Conservation (phyloP, 2,888 invertebrate species). For the Tuta absoluta region DNA sequence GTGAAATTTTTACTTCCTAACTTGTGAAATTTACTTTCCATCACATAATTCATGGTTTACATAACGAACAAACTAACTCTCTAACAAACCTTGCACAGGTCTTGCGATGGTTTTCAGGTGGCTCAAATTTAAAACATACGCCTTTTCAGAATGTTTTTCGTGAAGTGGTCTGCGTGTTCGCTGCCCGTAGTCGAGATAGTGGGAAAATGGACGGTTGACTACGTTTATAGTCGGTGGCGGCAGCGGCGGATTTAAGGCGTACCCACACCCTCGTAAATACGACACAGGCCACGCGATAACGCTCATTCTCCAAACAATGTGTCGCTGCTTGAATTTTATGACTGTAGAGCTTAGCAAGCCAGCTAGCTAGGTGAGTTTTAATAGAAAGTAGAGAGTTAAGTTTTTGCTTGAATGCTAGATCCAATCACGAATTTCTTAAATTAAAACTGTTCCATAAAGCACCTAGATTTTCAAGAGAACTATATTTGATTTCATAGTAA, state of each 20-base stretch:
- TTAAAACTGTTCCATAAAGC: no score
- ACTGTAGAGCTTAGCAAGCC: neutral
- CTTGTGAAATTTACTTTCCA: no score
- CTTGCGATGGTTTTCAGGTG: no score
- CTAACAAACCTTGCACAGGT: no score
- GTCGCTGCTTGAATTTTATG: conserved; percentile 52
- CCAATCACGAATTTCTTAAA: no score
- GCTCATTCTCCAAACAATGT: conserved; percentile 56
- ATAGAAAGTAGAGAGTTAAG: neutral
- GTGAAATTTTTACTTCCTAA: no score
- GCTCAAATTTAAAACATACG: conserved; percentile 34
- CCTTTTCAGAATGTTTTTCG: conserved; percentile 34
- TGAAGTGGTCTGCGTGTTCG: conserved; percentile 67
- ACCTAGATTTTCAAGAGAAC: no score
- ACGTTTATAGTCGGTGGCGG: conserved; percentile 68
- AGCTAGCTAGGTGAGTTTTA: neutral
- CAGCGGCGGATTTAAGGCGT: conserved; percentile 68
- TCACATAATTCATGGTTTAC: no score
- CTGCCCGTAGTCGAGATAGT: conserved; percentile 69
- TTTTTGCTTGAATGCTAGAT: neutral
- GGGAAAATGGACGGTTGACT: conserved; percentile 79
- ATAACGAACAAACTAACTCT: no score
- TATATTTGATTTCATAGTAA: no score
- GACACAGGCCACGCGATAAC: conserved; percentile 65
- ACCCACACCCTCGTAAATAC: conserved; percentile 65